Evolutionary conservation across 30 jellyfish, hydroid and myxozoan genomes (phyloP), one percentile per base, ranked within the genome.

Genomic region (Sanderia malayensis): DNA sequence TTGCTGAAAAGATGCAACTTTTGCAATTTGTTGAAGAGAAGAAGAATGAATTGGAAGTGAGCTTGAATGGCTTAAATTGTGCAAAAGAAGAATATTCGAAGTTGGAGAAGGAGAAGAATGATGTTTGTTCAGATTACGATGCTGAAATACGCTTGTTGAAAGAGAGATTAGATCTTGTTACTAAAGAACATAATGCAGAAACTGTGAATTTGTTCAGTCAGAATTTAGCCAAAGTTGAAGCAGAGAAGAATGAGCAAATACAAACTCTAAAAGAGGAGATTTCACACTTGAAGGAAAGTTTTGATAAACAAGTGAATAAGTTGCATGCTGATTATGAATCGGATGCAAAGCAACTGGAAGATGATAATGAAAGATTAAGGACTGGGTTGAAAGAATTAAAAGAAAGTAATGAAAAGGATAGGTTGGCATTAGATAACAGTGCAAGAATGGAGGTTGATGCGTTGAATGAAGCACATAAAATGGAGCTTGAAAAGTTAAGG

Each of bases 301-400:
- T 64, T 46, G 90, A 85, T 3, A 85, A 67, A 30, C 70, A 85
- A 24, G 28, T 75, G 46, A 80, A 68, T 15, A 74, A 85, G 61
- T 29, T 85, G 81, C 81, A 85, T 23, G 30, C 86, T 19, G 88
- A 62, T 2, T 83, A 72, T 52, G 95, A 83, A 13, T 49, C 70
- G 2, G 95, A 85, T 41, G 24, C 70, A 57, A 74, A 65, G 58
- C 80, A 62, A 1, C 47, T 70, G 19, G 95, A 85, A 19, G 90
- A 85, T 2, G 95, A 76, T 18, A 85, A 85, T 57, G 73, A 85
- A 18, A 67, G 68, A 21, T 31, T 85, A 76, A 67, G 55, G 23
- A 47, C 29, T 27, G 80, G 47, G 23, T 23, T 74, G 17, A 61
- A 46, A 15, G 77, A 58, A 1, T 44, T 76, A 30, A 67, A 76